Conservation (phyloP, 2,797 vertebrate genomes). For the Babyrousa celebensis region DNA sequence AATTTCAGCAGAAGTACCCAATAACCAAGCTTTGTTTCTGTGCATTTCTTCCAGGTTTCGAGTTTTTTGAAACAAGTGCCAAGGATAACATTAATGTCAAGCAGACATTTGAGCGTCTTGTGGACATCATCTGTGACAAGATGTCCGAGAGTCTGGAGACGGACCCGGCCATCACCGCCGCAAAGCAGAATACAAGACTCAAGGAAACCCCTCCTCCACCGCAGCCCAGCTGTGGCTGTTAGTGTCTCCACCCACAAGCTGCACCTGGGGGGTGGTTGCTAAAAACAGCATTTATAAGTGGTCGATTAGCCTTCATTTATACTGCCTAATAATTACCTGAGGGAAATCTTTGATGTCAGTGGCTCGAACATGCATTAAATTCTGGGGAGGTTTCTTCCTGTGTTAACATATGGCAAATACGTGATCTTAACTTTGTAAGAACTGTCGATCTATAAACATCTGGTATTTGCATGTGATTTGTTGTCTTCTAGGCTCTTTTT, state of each 20-base stretch:
- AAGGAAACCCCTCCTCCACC: constrained; percentile 96
- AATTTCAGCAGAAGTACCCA: background rate
- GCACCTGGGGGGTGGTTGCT: constrained; percentile 87
- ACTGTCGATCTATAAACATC: constrained; percentile 80
- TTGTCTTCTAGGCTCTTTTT: constrained; percentile 77
- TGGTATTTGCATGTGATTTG: constrained; percentile 86
- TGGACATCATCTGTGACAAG: constrained; percentile 99
- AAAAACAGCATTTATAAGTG: constrained; percentile 90
- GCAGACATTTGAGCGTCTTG: constrained; percentile 98
- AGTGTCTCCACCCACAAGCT: constrained; percentile 89
- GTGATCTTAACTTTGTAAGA: constrained; percentile 84
- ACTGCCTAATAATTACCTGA: constrained; percentile 87
- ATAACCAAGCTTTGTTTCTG: constrained; percentile 51
- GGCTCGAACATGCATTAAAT: constrained; percentile 77
- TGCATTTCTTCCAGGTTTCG: constrained; percentile 94
- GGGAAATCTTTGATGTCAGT: constrained; percentile 87
- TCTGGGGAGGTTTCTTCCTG: constrained; percentile 73
- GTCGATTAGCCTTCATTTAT: constrained; percentile 91
- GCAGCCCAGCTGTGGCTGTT: constrained; percentile 97
- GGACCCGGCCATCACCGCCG: constrained; percentile 93
- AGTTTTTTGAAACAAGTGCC: constrained; percentile 99
- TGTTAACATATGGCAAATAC: constrained; percentile 79
- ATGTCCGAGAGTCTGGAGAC: constrained; percentile 98
- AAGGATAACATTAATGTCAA: constrained; percentile 99
- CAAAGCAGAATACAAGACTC: constrained; percentile 96